Evolutionary conservation across 1,140 invertebrate species (phyloP), one percentile per base, ranked within the genome.

Genomic region (Cydia splendana): DNA sequence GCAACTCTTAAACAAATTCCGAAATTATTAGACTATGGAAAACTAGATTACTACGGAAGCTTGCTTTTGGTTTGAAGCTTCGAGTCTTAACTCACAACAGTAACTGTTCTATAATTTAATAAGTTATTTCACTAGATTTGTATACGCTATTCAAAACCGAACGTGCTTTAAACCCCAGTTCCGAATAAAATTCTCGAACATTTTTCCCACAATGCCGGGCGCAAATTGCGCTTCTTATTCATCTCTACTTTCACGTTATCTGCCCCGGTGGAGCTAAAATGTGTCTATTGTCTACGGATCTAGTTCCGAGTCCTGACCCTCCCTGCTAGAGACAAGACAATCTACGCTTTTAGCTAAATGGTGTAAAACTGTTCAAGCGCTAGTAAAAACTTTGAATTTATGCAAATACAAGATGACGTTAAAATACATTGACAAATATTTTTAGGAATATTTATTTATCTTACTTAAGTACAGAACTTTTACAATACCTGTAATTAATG

Each of bases 161-260:
- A 62, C 51, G 51, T 53, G 57, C 9, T n/a, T 62, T 24, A 62
- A 57, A 57, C n/a, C 57, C 57, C 57, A n/a, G 57, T n/a, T 53
- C 51, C n/a, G 51, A 53, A 62, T 24, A 62, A 62, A 62, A 62
- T 62, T 24, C 57, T 62, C 57, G 57, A 62, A 62, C 57, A 62
- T 62, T 62, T 24, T 24, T 62, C 20, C 53, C 20, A 62, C 57
- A 62, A 62, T 62, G 57, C 18, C 57, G 6, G 20, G 57, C 20
- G 57, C 20, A 62, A 62, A 62, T 62, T 62, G 57, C 57, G 57
- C 57, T 62, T 62, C 57, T 62, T 62, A 24, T 62, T 62, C 57
- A 62, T 62, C 20, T 24, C 57, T 62, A 62, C 57, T 62, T 24
- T n/a, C 18, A 62, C 57, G 57, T 20, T 62, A 24, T 62, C 57